Conservation (phyloP, 2,797 vertebrate species). For the Darevskia mixta region DNA sequence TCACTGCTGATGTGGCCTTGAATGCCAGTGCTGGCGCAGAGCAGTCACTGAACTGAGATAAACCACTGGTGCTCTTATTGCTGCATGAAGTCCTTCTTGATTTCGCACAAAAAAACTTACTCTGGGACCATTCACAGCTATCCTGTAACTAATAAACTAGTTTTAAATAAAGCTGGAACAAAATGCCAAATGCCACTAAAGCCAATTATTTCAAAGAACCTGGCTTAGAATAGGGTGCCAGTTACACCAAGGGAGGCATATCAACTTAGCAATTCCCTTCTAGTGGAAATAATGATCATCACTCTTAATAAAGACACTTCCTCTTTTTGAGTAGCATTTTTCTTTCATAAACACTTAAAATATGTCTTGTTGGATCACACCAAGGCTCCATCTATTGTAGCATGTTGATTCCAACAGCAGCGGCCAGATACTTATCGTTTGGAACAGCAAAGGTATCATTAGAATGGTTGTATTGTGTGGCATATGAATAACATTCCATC, state of each 20-base stretch:
- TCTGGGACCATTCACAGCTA: background rate
- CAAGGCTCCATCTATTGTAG: background rate
- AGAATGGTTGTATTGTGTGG: background rate
- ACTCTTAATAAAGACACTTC: background rate
- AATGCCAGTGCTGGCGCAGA: background rate
- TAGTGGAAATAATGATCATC: slow-evolving; percentile 1
- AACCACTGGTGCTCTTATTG: background rate
- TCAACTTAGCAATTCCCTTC: slow-evolving; percentile 46
- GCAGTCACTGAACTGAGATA: background rate
- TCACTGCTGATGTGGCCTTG: background rate
- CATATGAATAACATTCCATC: background rate
- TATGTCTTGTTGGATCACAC: background rate
- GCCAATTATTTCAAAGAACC: background rate
- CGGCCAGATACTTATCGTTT: background rate
- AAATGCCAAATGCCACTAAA: background rate
- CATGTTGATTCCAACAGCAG: background rate
- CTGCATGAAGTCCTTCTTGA: background rate
- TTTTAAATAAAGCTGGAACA: background rate
- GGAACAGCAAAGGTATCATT: background rate
- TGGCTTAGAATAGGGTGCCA: background rate
- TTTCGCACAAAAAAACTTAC: background rate
- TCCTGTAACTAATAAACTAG: background rate
- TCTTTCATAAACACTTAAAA: background rate
- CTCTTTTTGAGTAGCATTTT: background rate
- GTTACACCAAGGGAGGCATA: slow-evolving; percentile 7